These are phyloP conservation scores for Patagioenas fasciata DNA, from an alignment of 2,113 vertebrate species.

Conservation along the genomic window DNA sequence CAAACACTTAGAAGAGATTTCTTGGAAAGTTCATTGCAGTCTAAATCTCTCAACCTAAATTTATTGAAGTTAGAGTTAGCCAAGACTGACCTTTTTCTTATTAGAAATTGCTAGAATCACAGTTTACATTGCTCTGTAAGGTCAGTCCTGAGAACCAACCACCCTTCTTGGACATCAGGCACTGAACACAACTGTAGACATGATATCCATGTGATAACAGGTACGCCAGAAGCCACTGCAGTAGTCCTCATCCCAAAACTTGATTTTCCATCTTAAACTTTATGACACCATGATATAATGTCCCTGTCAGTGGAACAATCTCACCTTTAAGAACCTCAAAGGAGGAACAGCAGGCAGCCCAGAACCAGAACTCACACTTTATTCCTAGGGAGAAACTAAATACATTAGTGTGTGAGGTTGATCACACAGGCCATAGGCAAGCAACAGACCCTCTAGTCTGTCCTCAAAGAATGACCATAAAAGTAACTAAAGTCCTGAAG, in stretches of 20 bases:
- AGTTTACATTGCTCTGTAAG: not conserved
- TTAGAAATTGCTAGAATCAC: not conserved
- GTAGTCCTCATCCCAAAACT: not conserved
- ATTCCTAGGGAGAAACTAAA: not conserved
- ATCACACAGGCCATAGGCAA: not conserved
- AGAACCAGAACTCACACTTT: not conserved
- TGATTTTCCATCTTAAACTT: not conserved
- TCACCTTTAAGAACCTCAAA: not conserved
- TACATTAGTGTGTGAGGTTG: not conserved
- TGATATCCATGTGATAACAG: not conserved
- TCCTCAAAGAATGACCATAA: not conserved
- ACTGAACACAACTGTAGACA: not conserved
- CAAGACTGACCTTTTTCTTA: not conserved
- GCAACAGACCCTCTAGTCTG: not conserved
- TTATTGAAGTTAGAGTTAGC: not conserved
- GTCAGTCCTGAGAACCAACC: not conserved
- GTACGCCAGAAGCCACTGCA: not conserved
- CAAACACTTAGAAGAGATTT: not conserved
- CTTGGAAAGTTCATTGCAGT: not conserved
- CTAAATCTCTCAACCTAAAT: not conserved
- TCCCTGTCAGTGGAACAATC: not conserved
- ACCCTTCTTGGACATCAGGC: not conserved
- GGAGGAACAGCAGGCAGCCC: not conserved
- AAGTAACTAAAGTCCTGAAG: not conserved
- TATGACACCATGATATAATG: not conserved